Evolutionary conservation across 2,888 invertebrate species (phyloP).

Genomic region (Heliconius hortense): DNA sequence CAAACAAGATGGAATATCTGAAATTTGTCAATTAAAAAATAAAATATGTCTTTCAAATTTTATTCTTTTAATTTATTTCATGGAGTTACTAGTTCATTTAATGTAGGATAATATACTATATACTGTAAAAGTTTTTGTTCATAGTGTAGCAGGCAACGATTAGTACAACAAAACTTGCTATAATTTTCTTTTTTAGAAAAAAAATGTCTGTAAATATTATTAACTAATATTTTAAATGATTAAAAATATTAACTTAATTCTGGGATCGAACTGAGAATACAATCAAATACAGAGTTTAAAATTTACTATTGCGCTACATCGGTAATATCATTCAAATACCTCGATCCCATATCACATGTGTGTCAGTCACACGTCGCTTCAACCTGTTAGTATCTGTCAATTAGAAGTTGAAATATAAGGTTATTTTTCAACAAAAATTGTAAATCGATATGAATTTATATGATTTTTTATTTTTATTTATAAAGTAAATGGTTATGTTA

Average conservation of each 20-base stretch:
- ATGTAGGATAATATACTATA: too few relatives aligned
- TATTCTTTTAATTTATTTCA: too few relatives aligned
- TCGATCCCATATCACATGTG: not conserved
- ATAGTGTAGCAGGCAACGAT: too few relatives aligned
- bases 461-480: not conserved
- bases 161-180: too few relatives aligned
- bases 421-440: constrained; percentile 5
- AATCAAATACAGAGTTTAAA: not conserved
- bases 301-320: not conserved
- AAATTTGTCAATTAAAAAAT: too few relatives aligned
- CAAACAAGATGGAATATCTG: too few relatives aligned
- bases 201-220: too few relatives aligned
- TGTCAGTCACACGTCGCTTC: constrained; percentile 10
- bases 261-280: not conserved
- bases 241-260: not conserved
- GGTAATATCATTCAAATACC: not conserved
- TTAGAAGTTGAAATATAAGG: constrained; percentile 16
- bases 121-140: too few relatives aligned
- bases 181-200: too few relatives aligned
- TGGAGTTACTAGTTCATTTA: too few relatives aligned
- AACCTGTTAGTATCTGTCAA: constrained; percentile 17
- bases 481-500: not conserved
- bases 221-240: too few relatives aligned
- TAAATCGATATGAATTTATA: not conserved
- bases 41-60: too few relatives aligned